These are phyloP conservation scores for Theropithecus gelada DNA, from an alignment of 2,113 vertebrate genomes.

Conservation along the genomic window DNA sequence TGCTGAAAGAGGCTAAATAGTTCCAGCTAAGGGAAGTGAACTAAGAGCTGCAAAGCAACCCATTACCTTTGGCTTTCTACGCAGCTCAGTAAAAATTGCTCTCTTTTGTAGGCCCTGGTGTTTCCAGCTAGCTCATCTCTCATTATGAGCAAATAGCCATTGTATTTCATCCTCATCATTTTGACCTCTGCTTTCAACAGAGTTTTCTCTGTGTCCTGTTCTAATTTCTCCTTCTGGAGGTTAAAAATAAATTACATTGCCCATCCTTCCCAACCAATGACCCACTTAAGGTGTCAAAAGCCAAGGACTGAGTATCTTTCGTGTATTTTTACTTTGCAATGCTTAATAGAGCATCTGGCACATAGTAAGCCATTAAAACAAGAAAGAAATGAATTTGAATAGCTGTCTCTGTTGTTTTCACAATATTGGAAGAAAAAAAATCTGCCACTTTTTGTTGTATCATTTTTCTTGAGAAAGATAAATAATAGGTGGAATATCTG, in stretches of 20 bases:
- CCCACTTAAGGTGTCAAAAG: neutral
- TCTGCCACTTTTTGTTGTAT: neutral
- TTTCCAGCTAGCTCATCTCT: neutral
- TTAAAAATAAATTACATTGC: conserved; percentile 23
- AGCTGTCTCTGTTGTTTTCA: neutral
- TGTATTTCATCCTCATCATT: neutral
- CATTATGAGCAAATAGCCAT: neutral
- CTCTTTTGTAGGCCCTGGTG: neutral
- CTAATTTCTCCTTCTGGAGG: neutral
- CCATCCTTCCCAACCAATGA: neutral
- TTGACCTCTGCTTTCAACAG: neutral
- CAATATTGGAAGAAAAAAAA: neutral
- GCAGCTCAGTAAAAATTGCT: neutral
- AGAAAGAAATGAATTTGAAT: neutral
- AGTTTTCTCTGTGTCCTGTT: neutral
- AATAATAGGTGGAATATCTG: neutral
- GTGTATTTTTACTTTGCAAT: neutral
- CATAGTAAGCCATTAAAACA: conserved; percentile 3
- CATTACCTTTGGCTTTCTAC: neutral
- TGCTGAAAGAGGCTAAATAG: neutral
- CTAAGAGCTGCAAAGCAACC: neutral
- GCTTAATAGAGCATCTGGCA: neutral
- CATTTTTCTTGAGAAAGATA: neutral
- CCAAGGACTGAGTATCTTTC: neutral
- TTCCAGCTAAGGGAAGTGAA: neutral